Percentiles rank a stretch among this genome's conserved stretches.
Conservation (phyloP, 2,888 invertebrate genomes). For the Drosophila meridionalis region DNA sequence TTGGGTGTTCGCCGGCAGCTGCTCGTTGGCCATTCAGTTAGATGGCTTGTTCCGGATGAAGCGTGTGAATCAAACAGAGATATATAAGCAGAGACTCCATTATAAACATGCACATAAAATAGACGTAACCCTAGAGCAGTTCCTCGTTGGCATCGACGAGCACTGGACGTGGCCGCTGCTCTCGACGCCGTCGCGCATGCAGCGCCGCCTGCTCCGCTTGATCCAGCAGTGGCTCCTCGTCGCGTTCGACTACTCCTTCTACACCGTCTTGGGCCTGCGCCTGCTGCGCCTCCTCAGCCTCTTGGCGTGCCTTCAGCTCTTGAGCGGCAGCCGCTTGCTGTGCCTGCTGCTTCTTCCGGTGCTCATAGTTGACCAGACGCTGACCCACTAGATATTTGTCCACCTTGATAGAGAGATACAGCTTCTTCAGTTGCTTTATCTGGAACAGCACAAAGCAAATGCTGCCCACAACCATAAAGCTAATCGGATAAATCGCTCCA, state of each 20-base stretch:
- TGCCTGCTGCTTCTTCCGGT: constrained; percentile 88
- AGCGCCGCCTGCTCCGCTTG: constrained; percentile 58
- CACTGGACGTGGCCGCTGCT: constrained; percentile 45
- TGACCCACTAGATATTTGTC: constrained; percentile 99
- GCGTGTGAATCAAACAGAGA: constrained; percentile 49
- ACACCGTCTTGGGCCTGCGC: constrained; percentile 34
- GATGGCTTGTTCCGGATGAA: constrained; percentile 28
- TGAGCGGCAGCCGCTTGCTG: constrained; percentile 68
- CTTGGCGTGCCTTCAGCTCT: constrained; percentile 67
- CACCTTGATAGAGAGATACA: constrained; percentile 99
- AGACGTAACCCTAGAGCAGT: constrained; percentile 62
- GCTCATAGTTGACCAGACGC: constrained; percentile 98
- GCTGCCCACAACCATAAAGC: constrained; percentile 90
- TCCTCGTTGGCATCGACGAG: constrained; percentile 56
- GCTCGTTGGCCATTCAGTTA: constrained; percentile 4
- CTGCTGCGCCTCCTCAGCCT: constrained; percentile 42
- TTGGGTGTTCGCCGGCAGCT: constrained; percentile 1
- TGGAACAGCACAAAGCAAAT: constrained; percentile 92
- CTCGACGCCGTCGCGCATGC: constrained; percentile 45
- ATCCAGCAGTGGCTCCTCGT: constrained; percentile 44
- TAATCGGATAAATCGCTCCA: constrained; percentile 94
- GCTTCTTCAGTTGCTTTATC: constrained; percentile 95
- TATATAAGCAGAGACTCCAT: constrained; percentile 56
- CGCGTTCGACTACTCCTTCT: constrained; percentile 7
- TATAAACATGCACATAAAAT: constrained; percentile 52